Base-by-base conservation (phyloP, 1,140 invertebrate genomes). In the Tenebrio molitor region DNA sequence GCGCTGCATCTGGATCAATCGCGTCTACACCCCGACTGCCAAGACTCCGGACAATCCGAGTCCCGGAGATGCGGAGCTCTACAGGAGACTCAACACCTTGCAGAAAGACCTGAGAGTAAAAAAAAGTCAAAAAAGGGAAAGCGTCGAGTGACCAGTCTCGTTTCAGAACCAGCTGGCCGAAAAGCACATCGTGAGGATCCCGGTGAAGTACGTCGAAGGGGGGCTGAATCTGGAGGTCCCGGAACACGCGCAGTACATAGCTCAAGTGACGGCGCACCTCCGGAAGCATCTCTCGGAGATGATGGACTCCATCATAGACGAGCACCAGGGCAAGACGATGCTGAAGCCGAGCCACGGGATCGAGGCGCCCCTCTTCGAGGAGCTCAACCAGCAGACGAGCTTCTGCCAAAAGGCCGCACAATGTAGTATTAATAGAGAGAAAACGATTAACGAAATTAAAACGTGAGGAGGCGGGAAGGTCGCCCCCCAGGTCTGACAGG, bases 1-100 rank as follows among this genome's bases (percentile, higher is more conserved):
- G 77, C 87, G 91, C 44, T 92, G 91, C 79, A 87, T 93, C 74
- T 93, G 91, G 91, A 87, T 92, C 82, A 89, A 86, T 78, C 84
- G 87, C 68, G 87, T 83, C 7, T 86, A 84, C 76, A 87, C 84
- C 14, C 81, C 86, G 75, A 70, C 81, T 76, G 75, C 80, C 65
- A 77, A 84, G 81, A 78, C 81, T 50, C 82, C 83, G 14, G 86
- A 87, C 5, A 86, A 83, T 76, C 78, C 84, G 73, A 78, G 74
- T 46, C 84, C 81, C 50, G 85, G 86, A 33, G 85, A 88, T 15
- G 82, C 84, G 17, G 92, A 93, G 82, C 85, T 91, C 19, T 85
- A 88, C 77, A 82, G 91, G n/a, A 80, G 91, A 29, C 85, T 93
- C 7, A 88, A 89, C 25, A 88, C 87, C 69, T 81, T 93, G 62